Base-by-base conservation (phyloP, 2,888 invertebrate species). In the Eudemis profundana region DNA sequence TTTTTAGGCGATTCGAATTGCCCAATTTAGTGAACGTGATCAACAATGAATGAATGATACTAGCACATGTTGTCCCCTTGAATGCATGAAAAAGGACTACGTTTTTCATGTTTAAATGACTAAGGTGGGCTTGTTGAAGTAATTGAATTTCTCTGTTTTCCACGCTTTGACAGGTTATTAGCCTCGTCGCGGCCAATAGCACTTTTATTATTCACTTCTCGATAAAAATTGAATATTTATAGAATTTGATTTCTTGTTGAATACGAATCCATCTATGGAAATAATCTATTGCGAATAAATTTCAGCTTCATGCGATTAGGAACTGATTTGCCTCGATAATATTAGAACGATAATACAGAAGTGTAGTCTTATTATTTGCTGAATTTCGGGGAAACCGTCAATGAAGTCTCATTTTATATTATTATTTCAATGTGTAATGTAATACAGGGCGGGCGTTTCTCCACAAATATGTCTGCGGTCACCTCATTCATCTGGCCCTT, bases 141-240 rank as follows among this genome's bases (percentile, higher is more conserved):
- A 64, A 57, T 64, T 57, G 42, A 57, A 64, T 50, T 42, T 29
- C 17, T 27, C 44, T 42, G 17, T 44, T 57, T 63, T 27, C 23
- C 17, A 36, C 54, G 47, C 54, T 64, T 50, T 47, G 63, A 29
- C 33, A 63, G 46, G 61, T 60, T 54, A 54, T 67, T 64, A 49
- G 53, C 38, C 42, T 17, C 17, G 17, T 19, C 8, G 36, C 33
- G 38, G 47, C 29, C 40, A 49, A 38, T 40, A 29, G 40, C 33
- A 27, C 38, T 40, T 47, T 40, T 36, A 61, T 53, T 57, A 56
- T 50, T 56, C 49, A 42, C 49, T 56, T 4, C 47, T 17, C 29
- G 15, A 14, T 44, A 33, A 29, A 14, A 33, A 56, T 44, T 56
- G 29, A 56, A 63, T 40, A 29, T 29, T 15, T 19, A 38, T 51